Evolutionary conservation across 2,888 invertebrate genomes (phyloP).

Genomic region (Spodoptera picta): DNA sequence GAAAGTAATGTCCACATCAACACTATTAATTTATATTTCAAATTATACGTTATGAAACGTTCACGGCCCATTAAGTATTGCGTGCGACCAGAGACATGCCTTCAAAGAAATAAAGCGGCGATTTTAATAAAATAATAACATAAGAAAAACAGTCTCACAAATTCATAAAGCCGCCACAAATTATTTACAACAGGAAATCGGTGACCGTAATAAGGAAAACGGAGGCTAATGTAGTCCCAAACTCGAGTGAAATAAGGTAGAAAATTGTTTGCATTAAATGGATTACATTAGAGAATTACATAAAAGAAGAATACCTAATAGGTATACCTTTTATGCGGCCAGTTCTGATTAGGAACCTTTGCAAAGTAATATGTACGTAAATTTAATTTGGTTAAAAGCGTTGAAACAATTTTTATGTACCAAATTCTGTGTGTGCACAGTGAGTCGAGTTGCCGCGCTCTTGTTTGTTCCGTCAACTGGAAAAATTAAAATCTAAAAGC

Average conservation of each 20-base stretch:
- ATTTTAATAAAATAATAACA: conserved; percentile 36
- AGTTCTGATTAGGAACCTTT: conserved; percentile 29
- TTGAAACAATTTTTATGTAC: conserved; percentile 18
- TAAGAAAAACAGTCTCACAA: conserved; percentile 27
- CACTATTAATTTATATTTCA: conserved; percentile 2
- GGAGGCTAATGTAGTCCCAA: conserved; percentile 13
- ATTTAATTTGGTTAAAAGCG: conserved; percentile 44
- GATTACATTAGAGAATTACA: conserved; percentile 22
- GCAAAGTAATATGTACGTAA: conserved; percentile 11
- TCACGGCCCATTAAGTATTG: conserved; percentile 20
- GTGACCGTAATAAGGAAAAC: conserved; percentile 29
- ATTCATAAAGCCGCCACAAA: conserved; percentile 34
- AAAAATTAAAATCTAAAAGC: conserved; percentile 32
- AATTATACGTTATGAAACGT: conserved; percentile 21
- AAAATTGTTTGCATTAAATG: conserved; percentile 17
- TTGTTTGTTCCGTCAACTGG: conserved; percentile 36
- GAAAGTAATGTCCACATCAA: conserved; percentile 3
- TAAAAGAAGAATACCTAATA: conserved; percentile 35
- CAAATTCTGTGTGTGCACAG: conserved; percentile 4
- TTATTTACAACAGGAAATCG: conserved; percentile 41
- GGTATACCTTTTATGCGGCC: conserved; percentile 23
- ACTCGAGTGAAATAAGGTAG: conserved; percentile 8
- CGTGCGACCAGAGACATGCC: conserved; percentile 14
- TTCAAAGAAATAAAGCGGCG: conserved; percentile 20
- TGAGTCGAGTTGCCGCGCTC: conserved; percentile 12